A percentile compares a stretch with the other conserved stretches of the same genome.
phyloP scores from a whole-genome alignment of 2,888 invertebrate genomes.

The Flexamia atlantica region DNA sequence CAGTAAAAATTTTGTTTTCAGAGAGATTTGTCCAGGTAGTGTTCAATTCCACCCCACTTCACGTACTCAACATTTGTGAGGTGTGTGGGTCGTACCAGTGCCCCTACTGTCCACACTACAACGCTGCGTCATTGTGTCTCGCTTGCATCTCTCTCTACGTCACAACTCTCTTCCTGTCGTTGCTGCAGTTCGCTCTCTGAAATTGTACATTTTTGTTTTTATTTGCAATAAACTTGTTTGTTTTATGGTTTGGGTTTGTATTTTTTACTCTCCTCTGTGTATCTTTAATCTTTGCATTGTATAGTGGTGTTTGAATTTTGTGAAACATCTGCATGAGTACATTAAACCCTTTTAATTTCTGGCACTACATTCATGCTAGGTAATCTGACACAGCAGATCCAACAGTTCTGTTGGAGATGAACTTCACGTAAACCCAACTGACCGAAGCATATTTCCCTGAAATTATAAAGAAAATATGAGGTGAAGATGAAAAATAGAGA shows the following conservation, averaged over 20 bases:
- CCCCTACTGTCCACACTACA: conserved; percentile 75
- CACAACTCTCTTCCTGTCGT: background rate
- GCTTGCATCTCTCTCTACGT: background rate
- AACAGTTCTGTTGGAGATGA: too few relatives aligned
- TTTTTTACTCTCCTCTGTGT: too few relatives aligned
- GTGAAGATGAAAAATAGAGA: too few relatives aligned
- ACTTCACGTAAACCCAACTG: too few relatives aligned
- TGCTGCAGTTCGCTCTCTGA: conserved; percentile 2
- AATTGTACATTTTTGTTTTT: background rate
- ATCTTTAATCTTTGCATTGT: too few relatives aligned
- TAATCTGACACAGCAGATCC: too few relatives aligned
- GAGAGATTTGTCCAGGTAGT: conserved; percentile 72
- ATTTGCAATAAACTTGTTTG: background rate
- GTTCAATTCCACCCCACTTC: conserved; percentile 73
- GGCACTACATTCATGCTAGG: too few relatives aligned
- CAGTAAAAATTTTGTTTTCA: conserved; percentile 69
- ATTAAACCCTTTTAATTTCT: too few relatives aligned
- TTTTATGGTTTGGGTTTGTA: background rate
- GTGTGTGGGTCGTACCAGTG: conserved; percentile 77
- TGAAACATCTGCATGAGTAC: too few relatives aligned
- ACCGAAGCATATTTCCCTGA: too few relatives aligned
- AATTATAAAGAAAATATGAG: too few relatives aligned
- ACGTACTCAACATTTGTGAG: conserved; percentile 75
- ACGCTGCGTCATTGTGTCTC: conserved; percentile 51
- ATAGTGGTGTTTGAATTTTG: too few relatives aligned